phyloP scores from a whole-genome alignment of 2,113 vertebrate species.

The Ctenomys sociabilis region DNA sequence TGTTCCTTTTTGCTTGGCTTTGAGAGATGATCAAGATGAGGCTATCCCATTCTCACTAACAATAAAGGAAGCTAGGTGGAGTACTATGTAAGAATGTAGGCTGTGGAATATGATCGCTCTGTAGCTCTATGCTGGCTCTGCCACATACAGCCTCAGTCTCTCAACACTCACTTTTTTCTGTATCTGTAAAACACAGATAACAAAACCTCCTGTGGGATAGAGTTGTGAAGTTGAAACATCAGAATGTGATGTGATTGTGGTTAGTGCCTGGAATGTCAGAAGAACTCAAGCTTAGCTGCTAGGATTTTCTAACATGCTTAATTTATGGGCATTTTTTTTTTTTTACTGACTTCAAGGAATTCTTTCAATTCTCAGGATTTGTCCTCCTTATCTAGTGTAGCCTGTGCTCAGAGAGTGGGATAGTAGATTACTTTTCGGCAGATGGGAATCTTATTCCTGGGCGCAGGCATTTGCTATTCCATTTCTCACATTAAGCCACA shows the following conservation, averaged over 20 bases:
- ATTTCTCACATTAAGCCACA: background rate
- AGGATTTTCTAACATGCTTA: background rate
- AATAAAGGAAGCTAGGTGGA: background rate
- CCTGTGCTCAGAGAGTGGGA: background rate
- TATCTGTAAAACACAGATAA: background rate
- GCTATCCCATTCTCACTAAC: background rate
- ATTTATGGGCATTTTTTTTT: background rate
- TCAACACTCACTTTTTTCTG: background rate
- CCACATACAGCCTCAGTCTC: background rate
- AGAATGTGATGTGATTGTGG: background rate
- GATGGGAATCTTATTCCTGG: conserved; percentile 16
- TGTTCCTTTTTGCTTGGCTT: background rate
- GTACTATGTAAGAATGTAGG: background rate
- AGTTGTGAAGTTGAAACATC: background rate
- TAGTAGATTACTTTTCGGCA: background rate
- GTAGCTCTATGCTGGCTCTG: background rate
- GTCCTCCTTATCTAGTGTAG: background rate
- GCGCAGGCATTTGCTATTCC: background rate
- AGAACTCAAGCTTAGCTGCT: background rate
- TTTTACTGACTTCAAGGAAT: background rate
- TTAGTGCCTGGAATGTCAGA: background rate
- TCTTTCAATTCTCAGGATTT: background rate
- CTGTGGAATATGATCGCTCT: background rate
- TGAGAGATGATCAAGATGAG: background rate
- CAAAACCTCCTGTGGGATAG: background rate